These are phyloP conservation scores for Cosmia pyralina DNA, from an alignment of 2,888 invertebrate species.

Conservation along the genomic window DNA sequence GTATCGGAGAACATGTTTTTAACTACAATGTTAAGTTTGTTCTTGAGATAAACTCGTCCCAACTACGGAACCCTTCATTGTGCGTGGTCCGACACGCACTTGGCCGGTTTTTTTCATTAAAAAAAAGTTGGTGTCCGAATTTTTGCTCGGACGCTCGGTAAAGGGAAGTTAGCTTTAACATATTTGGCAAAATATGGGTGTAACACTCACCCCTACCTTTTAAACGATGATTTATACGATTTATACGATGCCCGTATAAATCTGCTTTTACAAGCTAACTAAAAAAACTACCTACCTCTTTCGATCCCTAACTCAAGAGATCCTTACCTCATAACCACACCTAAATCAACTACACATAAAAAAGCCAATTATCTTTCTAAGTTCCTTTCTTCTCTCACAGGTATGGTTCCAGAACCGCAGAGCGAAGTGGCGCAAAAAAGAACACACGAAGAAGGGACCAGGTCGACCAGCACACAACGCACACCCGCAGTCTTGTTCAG, in stretches of 20 bases:
- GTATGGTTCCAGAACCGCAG: constrained; percentile 99
- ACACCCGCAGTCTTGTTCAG: constrained; percentile 99
- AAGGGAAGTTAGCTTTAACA: neutral
- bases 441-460: constrained; percentile 99
- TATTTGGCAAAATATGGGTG: neutral
- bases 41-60: no score
- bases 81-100: no score
- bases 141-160: neutral
- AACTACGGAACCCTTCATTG: no score
- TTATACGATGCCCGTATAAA: no score
- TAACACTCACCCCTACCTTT: neutral
- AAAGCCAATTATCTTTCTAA: neutral
- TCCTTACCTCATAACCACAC: neutral
- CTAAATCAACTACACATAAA: neutral
- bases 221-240: no score
- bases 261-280: neutral
- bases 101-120: neutral
- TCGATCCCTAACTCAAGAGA: neutral
- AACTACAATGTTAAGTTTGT: no score
- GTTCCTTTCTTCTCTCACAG: constrained; percentile 87
- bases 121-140: neutral
- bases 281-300: neutral
- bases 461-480: constrained; percentile 99
- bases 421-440: constrained; percentile 99
- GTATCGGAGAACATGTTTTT: no score